These are phyloP conservation scores for Silurus aristotelis DNA, from an alignment of 2,797 vertebrate genomes.

Conservation along the genomic window DNA sequence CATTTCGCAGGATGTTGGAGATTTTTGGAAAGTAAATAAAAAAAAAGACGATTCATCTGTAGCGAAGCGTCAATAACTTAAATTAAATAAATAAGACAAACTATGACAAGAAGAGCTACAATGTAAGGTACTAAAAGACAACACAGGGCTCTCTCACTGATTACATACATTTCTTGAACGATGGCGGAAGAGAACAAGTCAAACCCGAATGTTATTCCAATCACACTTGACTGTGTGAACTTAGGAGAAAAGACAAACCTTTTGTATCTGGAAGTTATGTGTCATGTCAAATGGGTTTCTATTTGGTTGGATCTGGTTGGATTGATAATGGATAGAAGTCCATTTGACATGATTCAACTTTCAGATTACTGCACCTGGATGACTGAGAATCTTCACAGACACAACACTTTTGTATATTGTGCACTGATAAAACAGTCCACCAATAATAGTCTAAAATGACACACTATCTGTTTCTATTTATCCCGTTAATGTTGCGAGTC, in stretches of 20 bases:
- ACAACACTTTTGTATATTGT: neutral
- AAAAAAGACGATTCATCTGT: neutral
- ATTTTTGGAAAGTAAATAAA: neutral
- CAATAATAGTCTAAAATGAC: neutral
- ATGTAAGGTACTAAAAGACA: neutral
- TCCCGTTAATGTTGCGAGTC: neutral
- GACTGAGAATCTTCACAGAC: too few species aligned
- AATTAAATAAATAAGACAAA: slow-evolving; percentile 14
- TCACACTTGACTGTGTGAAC: neutral
- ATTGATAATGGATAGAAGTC: too few species aligned
- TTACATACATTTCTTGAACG: neutral
- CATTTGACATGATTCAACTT: too few species aligned
- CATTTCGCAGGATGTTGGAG: neutral
- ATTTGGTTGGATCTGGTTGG: too few species aligned
- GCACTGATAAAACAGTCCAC: too few species aligned
- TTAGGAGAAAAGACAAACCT: neutral
- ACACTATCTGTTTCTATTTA: neutral
- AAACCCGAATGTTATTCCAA: slow-evolving; percentile 7
- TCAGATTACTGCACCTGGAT: too few species aligned
- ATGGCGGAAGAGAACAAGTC: neutral
- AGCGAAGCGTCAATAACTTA: slow-evolving; percentile 8
- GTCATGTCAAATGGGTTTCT: too few species aligned
- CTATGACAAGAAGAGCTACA: neutral
- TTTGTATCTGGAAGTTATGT: too few species aligned
- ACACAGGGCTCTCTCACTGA: neutral